These are phyloP conservation scores for Parus major DNA, from an alignment of 2,113 vertebrate genomes.

Conservation along the genomic window DNA sequence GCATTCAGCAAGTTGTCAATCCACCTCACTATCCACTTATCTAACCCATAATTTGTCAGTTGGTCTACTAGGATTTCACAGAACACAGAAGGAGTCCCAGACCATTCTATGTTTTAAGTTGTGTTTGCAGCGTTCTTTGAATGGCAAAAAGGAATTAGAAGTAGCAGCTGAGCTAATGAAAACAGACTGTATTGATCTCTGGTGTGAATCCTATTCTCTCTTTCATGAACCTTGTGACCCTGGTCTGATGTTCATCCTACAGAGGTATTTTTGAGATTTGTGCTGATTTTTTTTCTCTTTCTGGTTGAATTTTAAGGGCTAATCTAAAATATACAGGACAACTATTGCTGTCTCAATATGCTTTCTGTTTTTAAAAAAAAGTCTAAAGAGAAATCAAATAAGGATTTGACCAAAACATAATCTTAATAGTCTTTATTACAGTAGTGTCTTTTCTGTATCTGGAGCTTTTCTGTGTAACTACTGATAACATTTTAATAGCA, in stretches of 20 bases:
- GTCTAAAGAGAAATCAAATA: neutral
- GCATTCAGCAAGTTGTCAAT: neutral
- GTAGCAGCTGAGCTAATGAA: neutral
- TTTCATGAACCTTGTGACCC: neutral
- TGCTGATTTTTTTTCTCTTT: neutral
- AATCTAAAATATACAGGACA: neutral
- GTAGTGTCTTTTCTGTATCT: neutral
- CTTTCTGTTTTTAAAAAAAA: neutral
- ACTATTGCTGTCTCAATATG: neutral
- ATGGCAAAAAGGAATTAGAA: neutral
- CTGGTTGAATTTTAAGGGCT: neutral
- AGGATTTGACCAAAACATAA: neutral
- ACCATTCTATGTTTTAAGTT: neutral
- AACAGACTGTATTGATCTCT: neutral
- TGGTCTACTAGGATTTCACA: neutral
- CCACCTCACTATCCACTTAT: neutral
- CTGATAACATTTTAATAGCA: neutral
- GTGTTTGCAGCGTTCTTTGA: neutral
- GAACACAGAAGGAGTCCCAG: neutral
- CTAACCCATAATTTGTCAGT: neutral
- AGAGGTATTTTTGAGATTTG: neutral
- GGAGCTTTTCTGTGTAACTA: neutral
- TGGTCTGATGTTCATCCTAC: neutral
- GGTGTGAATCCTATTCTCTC: neutral
- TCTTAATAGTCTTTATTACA: neutral